Evolutionary conservation across 1,140 invertebrate genomes (phyloP), one percentile per base, ranked within the genome.

Genomic region (Akabosia matsudoensis): DNA sequence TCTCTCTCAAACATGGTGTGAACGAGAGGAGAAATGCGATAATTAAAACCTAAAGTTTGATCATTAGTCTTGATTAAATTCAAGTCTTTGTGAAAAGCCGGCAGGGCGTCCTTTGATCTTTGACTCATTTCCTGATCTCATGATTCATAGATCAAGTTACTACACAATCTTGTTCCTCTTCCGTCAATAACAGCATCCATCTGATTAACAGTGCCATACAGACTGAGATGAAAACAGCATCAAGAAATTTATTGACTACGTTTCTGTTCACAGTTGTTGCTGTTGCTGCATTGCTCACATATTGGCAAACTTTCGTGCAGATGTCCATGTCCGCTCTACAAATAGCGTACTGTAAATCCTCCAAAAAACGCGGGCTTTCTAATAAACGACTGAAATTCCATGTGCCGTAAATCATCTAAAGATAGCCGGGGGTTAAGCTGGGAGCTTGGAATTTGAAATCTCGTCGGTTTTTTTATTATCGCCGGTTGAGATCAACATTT

Each of bases 21-120:
- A 67, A 22, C 7, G 10, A 13, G 61, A 67, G 7, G 26, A 67
- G 61, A 30, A 77, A 77, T 76, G 79, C 76, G 79, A 79, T 79
- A 81, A 79, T 79, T 81, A 81, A 81, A 81, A 78, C 78, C 52
- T 78, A 79, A 81, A 81, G 76, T 81, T 81, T 81, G 77, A 81
- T 76, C 73, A 79, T 81, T 79, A 81, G 78, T 81, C 77, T 81
- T 81, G 80, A 81, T 81, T 79, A 79, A 81, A 79, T 79, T 81
- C 64, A 70, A 80, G 76, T 76, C 64, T 76, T 70, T 67, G 13
- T 31, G 70, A 75, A 2, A 24, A 26, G 72, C 45, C 45, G 73
- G 75, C 33, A 30, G 72, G 75, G 64, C 51, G n/a, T 61, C 74
- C 75, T 79, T 79, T 79, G 78, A 79, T 79, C 75, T 79, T 74